Conservation (phyloP, 1,140 invertebrate species). For the Hyles vespertilio region DNA sequence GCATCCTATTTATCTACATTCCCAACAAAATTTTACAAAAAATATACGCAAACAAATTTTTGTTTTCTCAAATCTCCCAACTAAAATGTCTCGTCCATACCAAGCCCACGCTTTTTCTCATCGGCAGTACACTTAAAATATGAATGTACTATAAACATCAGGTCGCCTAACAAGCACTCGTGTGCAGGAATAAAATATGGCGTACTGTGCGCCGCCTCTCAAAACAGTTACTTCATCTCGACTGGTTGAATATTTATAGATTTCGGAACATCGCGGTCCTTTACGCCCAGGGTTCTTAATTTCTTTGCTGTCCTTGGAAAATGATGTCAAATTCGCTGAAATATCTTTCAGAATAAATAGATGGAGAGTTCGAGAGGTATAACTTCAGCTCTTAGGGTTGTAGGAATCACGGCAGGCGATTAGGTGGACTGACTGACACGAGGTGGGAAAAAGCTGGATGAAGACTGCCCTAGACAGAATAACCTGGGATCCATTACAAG, state of each 20-base stretch:
- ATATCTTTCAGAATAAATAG: neutral
- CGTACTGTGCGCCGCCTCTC: constrained; percentile 2
- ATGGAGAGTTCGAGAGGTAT: too few species aligned
- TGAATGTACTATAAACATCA: constrained; percentile 16
- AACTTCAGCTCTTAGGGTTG: too few species aligned
- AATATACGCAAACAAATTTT: too few species aligned
- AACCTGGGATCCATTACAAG: too few species aligned
- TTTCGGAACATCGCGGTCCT: constrained; percentile 11
- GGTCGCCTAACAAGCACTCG: constrained; percentile 15
- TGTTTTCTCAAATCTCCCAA: too few species aligned
- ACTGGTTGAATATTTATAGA: constrained; percentile 19
- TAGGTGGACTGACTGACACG: too few species aligned
- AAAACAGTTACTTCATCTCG: constrained; percentile 13
- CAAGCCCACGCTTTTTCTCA: neutral
- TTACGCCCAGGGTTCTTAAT: neutral
- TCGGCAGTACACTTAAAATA: constrained; percentile 13
- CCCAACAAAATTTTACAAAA: too few species aligned
- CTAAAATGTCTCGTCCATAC: too few species aligned
- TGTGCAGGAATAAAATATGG: constrained; percentile 21
- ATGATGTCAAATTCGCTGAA: neutral
- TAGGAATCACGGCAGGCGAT: too few species aligned
- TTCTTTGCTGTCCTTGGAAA: neutral
- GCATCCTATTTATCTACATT: too few species aligned
- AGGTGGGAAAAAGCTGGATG: too few species aligned
- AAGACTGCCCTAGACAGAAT: too few species aligned